Conservation (phyloP, 2,888 invertebrate genomes). For the Trisateles emortualis region DNA sequence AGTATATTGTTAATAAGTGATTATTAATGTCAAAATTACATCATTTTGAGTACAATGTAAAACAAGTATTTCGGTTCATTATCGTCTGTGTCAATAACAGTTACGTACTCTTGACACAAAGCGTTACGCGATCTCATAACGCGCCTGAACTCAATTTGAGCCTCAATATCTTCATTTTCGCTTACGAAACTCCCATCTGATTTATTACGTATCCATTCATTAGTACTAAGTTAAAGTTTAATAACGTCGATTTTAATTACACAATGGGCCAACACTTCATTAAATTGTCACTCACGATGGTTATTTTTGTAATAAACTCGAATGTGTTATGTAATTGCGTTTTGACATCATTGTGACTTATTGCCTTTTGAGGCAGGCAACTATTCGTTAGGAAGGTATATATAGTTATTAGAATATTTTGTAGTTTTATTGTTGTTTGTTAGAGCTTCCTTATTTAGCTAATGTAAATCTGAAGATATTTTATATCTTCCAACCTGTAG, state of each 20-base stretch:
- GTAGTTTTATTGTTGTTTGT: background rate
- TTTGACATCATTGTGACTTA: conserved; percentile 61
- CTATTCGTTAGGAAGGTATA: conserved; percentile 31
- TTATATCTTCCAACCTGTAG: too few species aligned
- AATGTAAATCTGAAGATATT: too few species aligned
- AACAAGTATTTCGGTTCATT: background rate
- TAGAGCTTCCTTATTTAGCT: too few species aligned
- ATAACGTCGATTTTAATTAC: conserved; percentile 76
- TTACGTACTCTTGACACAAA: conserved; percentile 32
- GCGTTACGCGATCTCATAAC: conserved; percentile 19
- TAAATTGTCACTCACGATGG: conserved; percentile 81
- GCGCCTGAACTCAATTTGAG: conserved; percentile 48
- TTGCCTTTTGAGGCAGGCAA: conserved; percentile 53
- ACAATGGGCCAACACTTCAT: conserved; percentile 81
- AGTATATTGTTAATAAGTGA: too few species aligned
- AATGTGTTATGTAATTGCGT: conserved; percentile 54
- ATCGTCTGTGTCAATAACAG: conserved; percentile 14
- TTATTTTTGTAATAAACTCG: conserved; percentile 63
- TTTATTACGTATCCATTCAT: conserved; percentile 72
- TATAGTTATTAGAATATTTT: conserved; percentile 29
- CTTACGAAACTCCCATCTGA: conserved; percentile 56
- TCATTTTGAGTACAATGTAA: background rate
- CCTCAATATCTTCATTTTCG: conserved; percentile 59
- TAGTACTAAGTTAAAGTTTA: conserved; percentile 67
- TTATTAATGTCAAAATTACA: background rate